Evolutionary conservation across 2,113 vertebrate species (phyloP), one percentile per base, ranked within the genome.

Genomic region (Acrocephalus arundinaceus): DNA sequence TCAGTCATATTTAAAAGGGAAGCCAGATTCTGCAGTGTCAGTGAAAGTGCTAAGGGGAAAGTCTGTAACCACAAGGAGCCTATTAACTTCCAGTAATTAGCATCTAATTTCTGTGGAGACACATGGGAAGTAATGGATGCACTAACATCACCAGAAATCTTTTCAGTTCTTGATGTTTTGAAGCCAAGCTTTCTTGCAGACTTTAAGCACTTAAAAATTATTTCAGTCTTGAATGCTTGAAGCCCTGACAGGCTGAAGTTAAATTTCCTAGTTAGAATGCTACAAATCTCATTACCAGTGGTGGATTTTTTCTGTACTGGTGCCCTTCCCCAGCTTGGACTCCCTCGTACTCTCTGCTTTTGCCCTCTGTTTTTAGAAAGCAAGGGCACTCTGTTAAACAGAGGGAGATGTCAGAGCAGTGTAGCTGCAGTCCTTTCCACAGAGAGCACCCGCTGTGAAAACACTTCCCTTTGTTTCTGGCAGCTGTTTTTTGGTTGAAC

Each of bases 11-110:
- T 90, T 86, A 41, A 93, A 96, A 86, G 68, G 59, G 58, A 94
- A 88, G 49, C 48, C 43, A 48, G 49, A 94, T 84, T 81, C 57
- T 89, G 93, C 94, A 92, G 55, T 15, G 48, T 78, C 94, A 95
- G 76, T 46, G 57, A 19, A 90, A 93, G 43, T 39, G 41, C 59
- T 39, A 66, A 70, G 68, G 46, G 16, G 45, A 84, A 75, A 43
- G 46, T 58, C 45, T 92, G 83, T 35, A 89, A 84, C 52, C 61
- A 80, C 75, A 83, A 66, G 43, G 55, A 83, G 46, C 13, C 51
- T 28, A 55, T 85, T 28, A 92, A 62, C 70, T 89, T 74, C 33
- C 66, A 82, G 74, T 93, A 91, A 97, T 85, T 79, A 79, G 31
- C 28, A 87, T 27, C 72, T 93, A 84, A 96, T 93, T 82, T 93